Base-by-base conservation (phyloP, 2,888 invertebrate species). In the Barypeithes pellucidus region DNA sequence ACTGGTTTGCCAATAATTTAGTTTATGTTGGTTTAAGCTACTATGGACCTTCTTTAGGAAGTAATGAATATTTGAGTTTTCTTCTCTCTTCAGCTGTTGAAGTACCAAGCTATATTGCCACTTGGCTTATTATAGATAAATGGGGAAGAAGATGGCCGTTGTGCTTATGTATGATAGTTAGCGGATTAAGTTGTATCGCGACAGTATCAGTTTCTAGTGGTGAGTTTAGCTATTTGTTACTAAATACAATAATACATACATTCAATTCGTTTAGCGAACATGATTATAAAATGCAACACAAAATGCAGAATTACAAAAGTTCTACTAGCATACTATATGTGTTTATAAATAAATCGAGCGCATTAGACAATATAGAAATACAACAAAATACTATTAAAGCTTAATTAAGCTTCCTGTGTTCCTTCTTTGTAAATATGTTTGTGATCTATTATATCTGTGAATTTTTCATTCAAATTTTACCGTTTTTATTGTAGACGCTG, bases 1-100 rank as follows among this genome's bases (percentile, higher is more conserved):
- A 95, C 84, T 96, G 95, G 96, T 96, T 97, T 84, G 95, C 96
- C 60, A 96, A 95, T 80, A 95, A 96, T 82, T 95, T 94, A 85
- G 96, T 96, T 1, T 97, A 97, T 82, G 93, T 97, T 16, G 97
- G 97, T 0, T 88, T 97, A 43, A 96, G 95, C 78, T 96, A 96
- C 83, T 97, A 97, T 81, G 95, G 96, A 0, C 96, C 96, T 9
- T 93, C 95, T 0, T 88, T 97, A 65, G 96, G 96, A 9, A 93
- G 89, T 81, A 94, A 96, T 84, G 94, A 95, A 80, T 95, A 96
- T 85, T 88, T 96, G 81, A 96, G 95, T 81, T 97, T 97, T 84
- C 91, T 96, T 75, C 88, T 97, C 52, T 95, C 95, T 2, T 94
- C 95, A 0, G 90, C 92, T 0, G 95, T 96, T 3, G 97, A 97